Base-by-base conservation (phyloP, 2,888 invertebrate species). In the Saturnia japonica region DNA sequence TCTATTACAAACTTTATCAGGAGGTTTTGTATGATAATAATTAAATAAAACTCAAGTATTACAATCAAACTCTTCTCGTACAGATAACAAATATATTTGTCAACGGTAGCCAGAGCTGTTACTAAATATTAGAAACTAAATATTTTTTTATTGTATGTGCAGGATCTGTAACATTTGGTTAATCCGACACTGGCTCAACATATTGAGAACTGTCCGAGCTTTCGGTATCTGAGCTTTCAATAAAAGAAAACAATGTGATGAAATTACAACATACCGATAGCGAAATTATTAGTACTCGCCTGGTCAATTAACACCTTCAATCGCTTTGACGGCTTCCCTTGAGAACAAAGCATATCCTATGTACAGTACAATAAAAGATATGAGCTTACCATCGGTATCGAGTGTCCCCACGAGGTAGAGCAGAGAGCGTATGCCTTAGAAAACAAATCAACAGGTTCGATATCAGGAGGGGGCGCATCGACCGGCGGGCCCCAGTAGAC, bases 391-490 rank as follows among this genome's bases (percentile, higher is more conserved):
- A 91, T 71, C 0, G 94, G 94, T 73, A 94, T 81, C 43, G 85
- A 89, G 77, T 93, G 91, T 62, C 94, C 94, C 91, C 93, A 93
- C 0, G 88, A 82, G 0, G 83, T 87, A 0, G 89, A 75, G 25
- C 92, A 74, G 70, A 94, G 69, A 1, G 89, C 87, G 67, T 80
- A 82, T 16, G 90, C 90, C 0, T 72, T 78, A 0, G 77, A 72
- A 57, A 91, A 82, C 68, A 86, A 28, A 7, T 84, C 83, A 0
- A 28, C n/a, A 0, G 88, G 83, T 2, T 74, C 74, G 0, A 78
- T 75, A 74, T 76, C 75, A 0, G 85, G 84, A 0, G 84, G 78
- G 1, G 89, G 87, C n/a, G 87, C 87, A 16, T 85, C 85, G 0
- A 75, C 70, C 0, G 79, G 72, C 73, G 76, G n/a, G 22, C 75